Percentiles rank a stretch among this genome's conserved stretches.
phyloP scores from a whole-genome alignment of 2,888 invertebrate genomes.

The Lepidochitona cinerea region DNA sequence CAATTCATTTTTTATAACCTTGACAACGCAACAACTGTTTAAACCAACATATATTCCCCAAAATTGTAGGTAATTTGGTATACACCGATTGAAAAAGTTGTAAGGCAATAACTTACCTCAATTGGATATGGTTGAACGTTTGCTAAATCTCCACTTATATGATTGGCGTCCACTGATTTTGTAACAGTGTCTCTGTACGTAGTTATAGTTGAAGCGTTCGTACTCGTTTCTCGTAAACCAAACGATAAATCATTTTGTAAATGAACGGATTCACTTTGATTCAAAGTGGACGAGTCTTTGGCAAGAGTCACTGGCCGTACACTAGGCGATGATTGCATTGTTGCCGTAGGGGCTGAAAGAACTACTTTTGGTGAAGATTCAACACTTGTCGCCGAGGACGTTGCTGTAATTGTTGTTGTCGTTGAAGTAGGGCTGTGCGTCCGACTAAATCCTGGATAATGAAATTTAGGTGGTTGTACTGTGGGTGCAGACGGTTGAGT shows the following conservation, averaged over 20 bases:
- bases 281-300: neutral
- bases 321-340: neutral
- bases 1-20: too few species aligned
- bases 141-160: neutral
- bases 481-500: slow-evolving; percentile 43
- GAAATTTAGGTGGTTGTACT: slow-evolving; percentile 62
- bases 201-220: neutral
- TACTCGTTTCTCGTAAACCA: neutral
- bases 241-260: neutral
- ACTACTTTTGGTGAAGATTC: neutral
- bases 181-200: slow-evolving; percentile 3
- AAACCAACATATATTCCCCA: too few species aligned
- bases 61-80: too few species aligned
- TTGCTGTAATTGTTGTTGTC: slow-evolving; percentile 12
- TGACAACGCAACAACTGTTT: too few species aligned
- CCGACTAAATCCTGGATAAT: slow-evolving; percentile 57
- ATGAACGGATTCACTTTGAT: too few species aligned
- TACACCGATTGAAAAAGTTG: too few species aligned
- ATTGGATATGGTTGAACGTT: slow-evolving; percentile 5
- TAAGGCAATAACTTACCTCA: slow-evolving; percentile 5
- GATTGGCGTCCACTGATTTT: slow-evolving; percentile 6
- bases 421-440: slow-evolving; percentile 26
- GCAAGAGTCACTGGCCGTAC: neutral
- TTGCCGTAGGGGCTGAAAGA: neutral
- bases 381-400: neutral